Percentiles rank a stretch among this genome's conserved stretches.
Conservation (phyloP, 2,888 invertebrate species). For the Drosophila niveifrons region DNA sequence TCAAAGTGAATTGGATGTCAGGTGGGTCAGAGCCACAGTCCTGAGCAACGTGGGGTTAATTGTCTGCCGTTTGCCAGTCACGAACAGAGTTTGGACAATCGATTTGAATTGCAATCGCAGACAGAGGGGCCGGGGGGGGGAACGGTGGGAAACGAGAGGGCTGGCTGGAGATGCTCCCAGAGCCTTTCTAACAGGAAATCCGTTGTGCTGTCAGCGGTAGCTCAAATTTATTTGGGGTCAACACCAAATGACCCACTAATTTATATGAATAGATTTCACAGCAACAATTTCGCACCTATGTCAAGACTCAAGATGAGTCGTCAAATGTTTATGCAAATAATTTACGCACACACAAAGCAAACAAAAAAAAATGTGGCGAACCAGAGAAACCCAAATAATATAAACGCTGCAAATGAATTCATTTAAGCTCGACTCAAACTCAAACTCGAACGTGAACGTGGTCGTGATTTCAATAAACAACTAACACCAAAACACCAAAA, state of each 20-base stretch:
- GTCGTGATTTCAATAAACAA: slow-evolving; percentile 44
- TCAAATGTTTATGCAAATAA: slow-evolving; percentile 73
- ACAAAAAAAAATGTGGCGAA: slow-evolving; percentile 1
- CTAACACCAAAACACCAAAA: slow-evolving; percentile 10
- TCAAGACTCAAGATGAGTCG: slow-evolving; percentile 45
- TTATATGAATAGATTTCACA: slow-evolving; percentile 71
- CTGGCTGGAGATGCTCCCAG: slow-evolving; percentile 30
- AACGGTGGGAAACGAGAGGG: too few relatives aligned
- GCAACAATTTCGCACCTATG: slow-evolving; percentile 68
- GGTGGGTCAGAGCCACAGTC: slow-evolving; percentile 51
- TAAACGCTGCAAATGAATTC: slow-evolving; percentile 42
- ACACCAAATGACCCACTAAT: slow-evolving; percentile 64
- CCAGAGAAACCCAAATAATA: slow-evolving; percentile 38
- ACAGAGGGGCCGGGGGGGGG: neutral
- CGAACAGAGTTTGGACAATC: slow-evolving; percentile 65
- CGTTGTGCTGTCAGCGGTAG: slow-evolving; percentile 44
- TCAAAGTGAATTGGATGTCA: slow-evolving; percentile 62
- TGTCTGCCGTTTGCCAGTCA: slow-evolving; percentile 70
- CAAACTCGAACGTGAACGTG: slow-evolving; percentile 29
- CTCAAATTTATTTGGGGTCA: slow-evolving; percentile 66
- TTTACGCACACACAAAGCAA: slow-evolving; percentile 26
- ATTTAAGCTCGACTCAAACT: slow-evolving; percentile 14
- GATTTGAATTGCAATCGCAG: slow-evolving; percentile 56
- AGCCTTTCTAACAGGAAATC: slow-evolving; percentile 80
- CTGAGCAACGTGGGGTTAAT: slow-evolving; percentile 59